Evolutionary conservation across 2,888 invertebrate species (phyloP).

Genomic region (Euzophera pinguis): DNA sequence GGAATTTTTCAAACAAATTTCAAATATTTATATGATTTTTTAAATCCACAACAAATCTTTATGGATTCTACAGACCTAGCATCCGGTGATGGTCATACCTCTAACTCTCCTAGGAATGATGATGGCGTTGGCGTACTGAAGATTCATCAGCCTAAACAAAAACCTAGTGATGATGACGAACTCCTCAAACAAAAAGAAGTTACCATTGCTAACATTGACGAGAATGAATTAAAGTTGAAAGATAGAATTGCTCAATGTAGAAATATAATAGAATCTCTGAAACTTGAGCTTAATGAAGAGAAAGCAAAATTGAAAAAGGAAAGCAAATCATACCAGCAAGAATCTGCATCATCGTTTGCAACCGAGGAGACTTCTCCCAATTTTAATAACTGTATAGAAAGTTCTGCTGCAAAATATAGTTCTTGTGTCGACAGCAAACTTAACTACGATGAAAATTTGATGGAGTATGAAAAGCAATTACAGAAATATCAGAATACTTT

Average conservation of each 20-base stretch:
- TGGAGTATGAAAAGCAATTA: conserved; percentile 69
- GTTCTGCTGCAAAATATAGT: conserved; percentile 30
- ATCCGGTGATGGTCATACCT: conserved; percentile 45
- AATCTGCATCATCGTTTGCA: conserved; percentile 15
- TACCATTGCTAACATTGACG: conserved; percentile 42
- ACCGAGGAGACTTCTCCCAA: conserved; percentile 23
- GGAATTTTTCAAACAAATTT: too few relatives aligned
- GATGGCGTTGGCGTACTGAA: conserved; percentile 21
- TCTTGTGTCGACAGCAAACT: conserved; percentile 54
- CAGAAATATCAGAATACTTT: conserved; percentile 68
- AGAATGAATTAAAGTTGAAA: conserved; percentile 56
- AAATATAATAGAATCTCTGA: conserved; percentile 59
- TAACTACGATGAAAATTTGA: conserved; percentile 57
- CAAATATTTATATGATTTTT: conserved; percentile 8
- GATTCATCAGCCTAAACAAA: conserved; percentile 15
- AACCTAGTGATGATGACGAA: conserved; percentile 15
- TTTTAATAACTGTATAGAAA: conserved; percentile 26
- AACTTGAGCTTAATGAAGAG: conserved; percentile 59
- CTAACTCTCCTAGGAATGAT: conserved; percentile 24
- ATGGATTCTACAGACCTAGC: conserved; percentile 44
- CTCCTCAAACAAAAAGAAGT: conserved; percentile 26
- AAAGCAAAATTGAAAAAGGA: conserved; percentile 55
- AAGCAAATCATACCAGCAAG: conserved; percentile 25
- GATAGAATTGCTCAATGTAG: conserved; percentile 63
- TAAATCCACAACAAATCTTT: conserved; percentile 1